Conservation (phyloP, 2,888 invertebrate species). For the Xylocampa areola region DNA sequence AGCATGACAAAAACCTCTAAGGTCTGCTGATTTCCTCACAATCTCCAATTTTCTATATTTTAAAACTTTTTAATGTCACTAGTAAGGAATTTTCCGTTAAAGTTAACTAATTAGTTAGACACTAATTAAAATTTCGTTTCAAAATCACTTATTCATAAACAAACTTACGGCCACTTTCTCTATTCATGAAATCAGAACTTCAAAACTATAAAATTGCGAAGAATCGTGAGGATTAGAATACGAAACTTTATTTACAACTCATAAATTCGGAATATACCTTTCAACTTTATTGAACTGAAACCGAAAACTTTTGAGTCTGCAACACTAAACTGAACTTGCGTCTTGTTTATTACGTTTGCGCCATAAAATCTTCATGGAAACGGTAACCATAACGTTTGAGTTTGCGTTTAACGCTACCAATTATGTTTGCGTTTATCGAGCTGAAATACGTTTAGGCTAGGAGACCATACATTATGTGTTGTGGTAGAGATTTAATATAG, state of each 20-base stretch:
- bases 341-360: conserved; percentile 47
- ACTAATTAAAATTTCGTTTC: background rate
- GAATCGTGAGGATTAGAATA: conserved; percentile 1
- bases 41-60: no score
- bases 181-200: background rate
- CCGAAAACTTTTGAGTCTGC: conserved; percentile 51
- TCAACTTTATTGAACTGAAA: conserved; percentile 44
- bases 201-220: background rate
- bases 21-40: no score
- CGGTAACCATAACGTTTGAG: conserved; percentile 48
- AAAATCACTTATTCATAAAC: background rate
- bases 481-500: conserved; percentile 32
- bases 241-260: conserved; percentile 34
- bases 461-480: conserved; percentile 19
- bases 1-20: no score
- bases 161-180: background rate
- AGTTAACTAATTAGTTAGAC: no score
- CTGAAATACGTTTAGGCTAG: conserved; percentile 40
- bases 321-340: conserved; percentile 36
- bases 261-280: conserved; percentile 43
- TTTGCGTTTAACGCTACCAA: conserved; percentile 54
- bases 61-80: no score
- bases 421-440: conserved; percentile 52
- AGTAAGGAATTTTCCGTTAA: no score
- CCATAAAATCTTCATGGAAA: conserved; percentile 49